Evolutionary conservation across 2,888 invertebrate genomes (phyloP).

Genomic region (Limnephilus marmoratus): DNA sequence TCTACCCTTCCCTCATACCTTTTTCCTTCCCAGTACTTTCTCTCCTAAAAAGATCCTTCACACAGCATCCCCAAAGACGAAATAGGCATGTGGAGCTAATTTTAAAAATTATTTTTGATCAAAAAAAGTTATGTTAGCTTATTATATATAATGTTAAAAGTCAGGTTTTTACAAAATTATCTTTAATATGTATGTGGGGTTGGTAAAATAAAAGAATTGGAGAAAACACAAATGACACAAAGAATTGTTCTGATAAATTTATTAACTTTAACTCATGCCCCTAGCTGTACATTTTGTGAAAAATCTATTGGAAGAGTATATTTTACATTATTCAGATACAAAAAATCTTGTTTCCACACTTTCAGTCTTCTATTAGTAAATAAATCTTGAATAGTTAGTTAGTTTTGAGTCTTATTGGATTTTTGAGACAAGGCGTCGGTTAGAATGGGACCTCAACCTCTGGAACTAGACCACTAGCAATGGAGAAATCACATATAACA

Average conservation of each 20-base stretch:
- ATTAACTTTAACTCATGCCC: not conserved
- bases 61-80: too few species aligned
- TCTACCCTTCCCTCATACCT: too few species aligned
- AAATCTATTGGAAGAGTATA: slow-evolving; percentile 39
- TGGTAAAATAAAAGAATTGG: not conserved
- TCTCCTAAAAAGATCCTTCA: too few species aligned
- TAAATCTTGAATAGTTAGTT: not conserved
- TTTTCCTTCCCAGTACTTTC: too few species aligned
- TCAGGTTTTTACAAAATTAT: too few species aligned
- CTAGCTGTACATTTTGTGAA: slow-evolving; percentile 40
- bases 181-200: not conserved
- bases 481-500: not conserved
- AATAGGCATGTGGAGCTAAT: too few species aligned
- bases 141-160: too few species aligned
- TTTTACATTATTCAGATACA: slow-evolving; percentile 28
- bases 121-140: too few species aligned
- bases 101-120: too few species aligned
- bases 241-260: not conserved
- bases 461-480: not conserved
- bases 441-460: not conserved
- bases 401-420: not conserved
- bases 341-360: slow-evolving; percentile 26
- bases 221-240: not conserved
- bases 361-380: slow-evolving; percentile 46
- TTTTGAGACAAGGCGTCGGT: not conserved